A percentile compares a stretch with the other conserved stretches of the same genome.
Conservation (phyloP, 2,888 invertebrate species). For the Tiliacea citrago region DNA sequence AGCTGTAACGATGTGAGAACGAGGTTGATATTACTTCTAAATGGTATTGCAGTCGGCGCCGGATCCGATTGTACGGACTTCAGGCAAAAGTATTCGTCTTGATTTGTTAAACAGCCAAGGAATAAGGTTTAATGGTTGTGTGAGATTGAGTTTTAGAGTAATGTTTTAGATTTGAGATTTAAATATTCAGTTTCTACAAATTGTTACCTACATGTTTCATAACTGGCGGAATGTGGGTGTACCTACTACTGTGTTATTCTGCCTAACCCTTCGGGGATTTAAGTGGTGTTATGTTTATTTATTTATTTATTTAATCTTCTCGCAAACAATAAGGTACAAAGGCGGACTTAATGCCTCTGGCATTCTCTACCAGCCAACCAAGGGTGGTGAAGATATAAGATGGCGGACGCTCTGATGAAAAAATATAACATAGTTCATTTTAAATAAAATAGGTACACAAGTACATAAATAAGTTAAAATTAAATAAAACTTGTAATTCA, state of each 20-base stretch:
- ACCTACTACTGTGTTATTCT: too few species aligned
- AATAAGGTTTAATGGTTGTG: slow-evolving; percentile 10
- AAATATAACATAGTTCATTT: too few species aligned
- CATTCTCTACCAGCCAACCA: too few species aligned
- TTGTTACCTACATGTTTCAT: too few species aligned
- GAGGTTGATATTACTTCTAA: slow-evolving; percentile 48
- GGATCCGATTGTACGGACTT: slow-evolving; percentile 36
- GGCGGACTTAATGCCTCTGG: too few species aligned
- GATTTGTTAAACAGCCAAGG: slow-evolving; percentile 39
- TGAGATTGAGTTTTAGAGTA: not conserved
- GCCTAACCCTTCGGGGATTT: not conserved
- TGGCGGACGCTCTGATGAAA: too few species aligned
- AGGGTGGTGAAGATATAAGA: too few species aligned
- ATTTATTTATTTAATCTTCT: too few species aligned
- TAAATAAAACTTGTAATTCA: too few species aligned
- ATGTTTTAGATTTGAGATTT: not conserved
- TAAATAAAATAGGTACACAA: too few species aligned
- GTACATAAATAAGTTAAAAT: too few species aligned
- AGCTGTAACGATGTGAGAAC: slow-evolving; percentile 56
- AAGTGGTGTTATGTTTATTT: not conserved
- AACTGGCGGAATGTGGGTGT: not conserved
- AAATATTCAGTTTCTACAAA: not conserved
- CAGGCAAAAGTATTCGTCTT: slow-evolving; percentile 40
- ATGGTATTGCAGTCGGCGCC: slow-evolving; percentile 55
- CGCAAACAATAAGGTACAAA: too few species aligned